Conservation (phyloP, 37 sponge, comb jelly and placozoan species). For the Oscarella lobularis region DNA sequence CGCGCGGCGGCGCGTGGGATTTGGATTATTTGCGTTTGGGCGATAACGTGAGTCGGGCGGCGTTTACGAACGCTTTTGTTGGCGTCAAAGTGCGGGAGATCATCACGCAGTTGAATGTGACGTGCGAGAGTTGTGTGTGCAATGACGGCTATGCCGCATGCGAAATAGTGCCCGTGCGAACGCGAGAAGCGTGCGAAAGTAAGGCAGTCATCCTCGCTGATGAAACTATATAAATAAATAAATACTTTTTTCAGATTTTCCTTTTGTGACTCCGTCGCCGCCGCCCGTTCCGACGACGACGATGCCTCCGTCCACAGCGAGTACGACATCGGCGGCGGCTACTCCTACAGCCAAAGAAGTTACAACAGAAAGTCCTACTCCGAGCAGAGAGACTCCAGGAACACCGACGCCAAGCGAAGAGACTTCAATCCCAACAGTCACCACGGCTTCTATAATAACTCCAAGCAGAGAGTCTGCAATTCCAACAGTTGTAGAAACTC, state of each 20-base stretch:
- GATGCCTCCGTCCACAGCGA: background rate
- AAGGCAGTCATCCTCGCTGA: too few relatives aligned
- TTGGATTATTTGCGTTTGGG: background rate
- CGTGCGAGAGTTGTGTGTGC: slow-evolving; percentile 51
- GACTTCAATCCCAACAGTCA: too few relatives aligned
- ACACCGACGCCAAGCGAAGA: background rate
- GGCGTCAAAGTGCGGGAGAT: slow-evolving; percentile 44
- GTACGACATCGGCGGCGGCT: background rate
- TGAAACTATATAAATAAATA: too few relatives aligned
- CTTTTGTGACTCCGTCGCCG: background rate
- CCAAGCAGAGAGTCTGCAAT: too few relatives aligned
- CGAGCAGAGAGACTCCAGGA: background rate
- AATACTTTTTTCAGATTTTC: too few relatives aligned
- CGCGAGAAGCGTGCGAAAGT: too few relatives aligned
- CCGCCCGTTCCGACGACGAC: background rate
- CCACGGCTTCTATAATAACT: too few relatives aligned
- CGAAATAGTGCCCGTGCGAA: background rate
- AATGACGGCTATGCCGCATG: slow-evolving; percentile 9
- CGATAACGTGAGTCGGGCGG: background rate
- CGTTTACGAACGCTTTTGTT: slow-evolving; percentile 64
- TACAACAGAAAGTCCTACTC: background rate
- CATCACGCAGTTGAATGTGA: slow-evolving; percentile 8
- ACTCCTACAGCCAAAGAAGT: background rate
- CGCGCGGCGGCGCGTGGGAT: background rate
- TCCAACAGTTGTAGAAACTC: too few relatives aligned